A percentile compares a stretch with the other conserved stretches of the same genome.
Evolutionary conservation across 2,797 vertebrate genomes (phyloP).

Genomic region (Zenarchopterus dispar): DNA sequence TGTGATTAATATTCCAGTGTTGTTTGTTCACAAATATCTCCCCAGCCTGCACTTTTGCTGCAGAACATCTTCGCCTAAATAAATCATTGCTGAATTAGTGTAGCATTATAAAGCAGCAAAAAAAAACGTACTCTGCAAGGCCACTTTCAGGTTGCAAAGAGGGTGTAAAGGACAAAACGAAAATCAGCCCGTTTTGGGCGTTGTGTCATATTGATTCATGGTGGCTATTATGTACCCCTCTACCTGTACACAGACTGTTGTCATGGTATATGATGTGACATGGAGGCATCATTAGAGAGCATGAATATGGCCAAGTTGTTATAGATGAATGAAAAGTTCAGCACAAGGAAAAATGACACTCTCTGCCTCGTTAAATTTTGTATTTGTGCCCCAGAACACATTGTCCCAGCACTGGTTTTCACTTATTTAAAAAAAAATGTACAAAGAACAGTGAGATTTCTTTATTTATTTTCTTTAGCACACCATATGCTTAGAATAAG

Average conservation of each 20-base stretch:
- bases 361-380: slow-evolving; percentile 46
- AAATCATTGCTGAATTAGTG: slow-evolving; percentile 54
- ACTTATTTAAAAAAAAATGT: slow-evolving; percentile 26
- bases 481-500: slow-evolving; percentile 23
- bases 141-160: slow-evolving; percentile 31
- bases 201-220: slow-evolving; percentile 66
- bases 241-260: slow-evolving; percentile 56
- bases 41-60: slow-evolving; percentile 26
- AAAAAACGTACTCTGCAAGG: slow-evolving; percentile 18
- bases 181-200: slow-evolving; percentile 59
- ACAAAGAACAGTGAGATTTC: no score
- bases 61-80: slow-evolving; percentile 26
- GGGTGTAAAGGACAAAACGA: slow-evolving; percentile 50
- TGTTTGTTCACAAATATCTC: slow-evolving; percentile 37
- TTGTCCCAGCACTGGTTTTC: slow-evolving; percentile 39
- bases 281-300: slow-evolving; percentile 58
- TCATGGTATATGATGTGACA: slow-evolving; percentile 47
- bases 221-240: slow-evolving; percentile 52
- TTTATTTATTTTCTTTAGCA: slow-evolving; percentile 13
- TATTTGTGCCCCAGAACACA: slow-evolving; percentile 38
- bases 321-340: slow-evolving; percentile 62
- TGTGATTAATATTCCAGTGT: slow-evolving; percentile 44
- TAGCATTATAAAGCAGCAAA: slow-evolving; percentile 18
- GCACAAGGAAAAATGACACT: slow-evolving; percentile 53
- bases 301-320: slow-evolving; percentile 55